A percentile compares a stretch with the other conserved stretches of the same genome.
phyloP scores from a whole-genome alignment of 2,888 invertebrate species.

The Deilephila elpenor region DNA sequence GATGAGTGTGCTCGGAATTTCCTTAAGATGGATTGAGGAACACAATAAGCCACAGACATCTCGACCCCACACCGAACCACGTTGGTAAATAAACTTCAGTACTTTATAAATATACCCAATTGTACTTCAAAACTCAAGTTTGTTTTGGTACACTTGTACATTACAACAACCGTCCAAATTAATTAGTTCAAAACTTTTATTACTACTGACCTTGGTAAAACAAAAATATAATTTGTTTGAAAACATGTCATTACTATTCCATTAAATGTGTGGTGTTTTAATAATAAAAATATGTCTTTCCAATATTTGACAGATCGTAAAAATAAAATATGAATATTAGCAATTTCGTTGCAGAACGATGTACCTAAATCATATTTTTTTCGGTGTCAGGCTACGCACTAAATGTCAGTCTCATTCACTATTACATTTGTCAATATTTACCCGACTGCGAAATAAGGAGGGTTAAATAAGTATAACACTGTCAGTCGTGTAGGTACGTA shows the following conservation, averaged over 20 bases:
- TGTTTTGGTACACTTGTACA: not conserved
- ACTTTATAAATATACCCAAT: not conserved
- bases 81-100: not conserved
- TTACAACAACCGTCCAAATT: not conserved
- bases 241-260: too few species aligned
- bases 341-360: not conserved
- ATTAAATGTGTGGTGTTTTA: too few species aligned
- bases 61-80: not conserved
- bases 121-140: not conserved
- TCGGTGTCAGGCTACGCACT: too few species aligned
- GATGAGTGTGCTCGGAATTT: not conserved
- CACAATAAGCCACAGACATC: slow-evolving; percentile 12
- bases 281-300: too few species aligned
- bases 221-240: too few species aligned
- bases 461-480: too few species aligned
- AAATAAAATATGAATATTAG: not conserved
- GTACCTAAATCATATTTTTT: too few species aligned
- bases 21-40: slow-evolving; percentile 7
- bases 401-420: too few species aligned
- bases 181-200: slow-evolving; percentile 1
- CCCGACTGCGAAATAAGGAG: too few species aligned
- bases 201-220: not conserved
- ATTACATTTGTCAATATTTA: too few species aligned
- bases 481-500: too few species aligned
- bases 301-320: not conserved